phyloP scores from a whole-genome alignment of 2,113 vertebrate genomes.

The Pteropus alecto region DNA sequence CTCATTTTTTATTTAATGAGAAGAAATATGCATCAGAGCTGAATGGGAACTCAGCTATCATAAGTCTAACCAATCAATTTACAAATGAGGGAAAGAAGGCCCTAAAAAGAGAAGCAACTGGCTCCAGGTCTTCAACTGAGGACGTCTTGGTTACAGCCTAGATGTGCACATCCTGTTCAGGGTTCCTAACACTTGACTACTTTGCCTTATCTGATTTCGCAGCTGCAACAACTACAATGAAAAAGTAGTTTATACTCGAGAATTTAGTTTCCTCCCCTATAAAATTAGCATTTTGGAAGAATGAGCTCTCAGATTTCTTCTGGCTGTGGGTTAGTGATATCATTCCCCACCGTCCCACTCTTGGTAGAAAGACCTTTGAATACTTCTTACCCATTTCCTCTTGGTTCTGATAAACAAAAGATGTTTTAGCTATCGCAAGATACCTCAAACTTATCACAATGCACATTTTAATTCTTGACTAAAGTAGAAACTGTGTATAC shows the following conservation, averaged over 20 bases:
- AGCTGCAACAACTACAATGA: not conserved
- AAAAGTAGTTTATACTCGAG: not conserved
- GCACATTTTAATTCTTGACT: constrained; percentile 29
- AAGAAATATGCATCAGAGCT: constrained; percentile 3
- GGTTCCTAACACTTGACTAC: not conserved
- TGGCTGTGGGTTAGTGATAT: not conserved
- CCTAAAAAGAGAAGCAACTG: not conserved
- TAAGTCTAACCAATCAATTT: not conserved
- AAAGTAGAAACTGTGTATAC: not conserved
- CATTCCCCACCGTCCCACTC: not conserved
- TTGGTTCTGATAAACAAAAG: not conserved
- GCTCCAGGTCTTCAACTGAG: not conserved
- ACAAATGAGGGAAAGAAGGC: not conserved
- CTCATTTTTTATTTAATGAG: constrained; percentile 1
- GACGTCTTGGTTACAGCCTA: not conserved
- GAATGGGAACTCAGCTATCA: not conserved
- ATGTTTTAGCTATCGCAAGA: not conserved
- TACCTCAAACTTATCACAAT: not conserved
- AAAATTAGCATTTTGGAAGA: constrained; percentile 21
- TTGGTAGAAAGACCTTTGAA: not conserved
- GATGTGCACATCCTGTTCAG: not conserved
- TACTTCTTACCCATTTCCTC: not conserved
- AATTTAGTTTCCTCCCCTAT: not conserved
- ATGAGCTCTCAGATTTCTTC: not conserved
- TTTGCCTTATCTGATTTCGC: not conserved